These are phyloP conservation scores for Diceros bicornis DNA, from an alignment of 2,797 vertebrate species.

Conservation along the genomic window DNA sequence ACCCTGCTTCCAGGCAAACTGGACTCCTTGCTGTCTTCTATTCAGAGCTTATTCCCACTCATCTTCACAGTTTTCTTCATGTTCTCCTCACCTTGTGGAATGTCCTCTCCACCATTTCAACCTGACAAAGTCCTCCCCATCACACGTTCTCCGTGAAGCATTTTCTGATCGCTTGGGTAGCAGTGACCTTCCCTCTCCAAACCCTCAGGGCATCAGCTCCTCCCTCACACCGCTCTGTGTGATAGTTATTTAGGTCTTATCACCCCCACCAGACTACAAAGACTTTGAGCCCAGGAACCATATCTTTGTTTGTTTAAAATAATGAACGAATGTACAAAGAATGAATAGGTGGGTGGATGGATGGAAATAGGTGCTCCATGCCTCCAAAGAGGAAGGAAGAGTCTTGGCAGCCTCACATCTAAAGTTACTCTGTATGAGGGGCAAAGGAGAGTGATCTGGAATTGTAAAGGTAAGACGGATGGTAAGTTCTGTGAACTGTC, in stretches of 20 bases:
- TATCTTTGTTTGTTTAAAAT: background rate
- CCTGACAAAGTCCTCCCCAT: background rate
- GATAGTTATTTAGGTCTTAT: background rate
- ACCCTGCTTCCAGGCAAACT: background rate
- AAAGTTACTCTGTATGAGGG: background rate
- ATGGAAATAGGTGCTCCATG: background rate
- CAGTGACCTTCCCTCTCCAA: background rate
- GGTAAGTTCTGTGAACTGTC: background rate
- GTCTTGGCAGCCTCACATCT: background rate
- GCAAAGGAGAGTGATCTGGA: background rate
- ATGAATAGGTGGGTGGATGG: background rate
- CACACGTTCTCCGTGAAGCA: background rate
- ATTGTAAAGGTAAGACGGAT: fast-evolving
- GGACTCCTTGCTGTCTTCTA: background rate
- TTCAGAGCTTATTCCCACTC: background rate
- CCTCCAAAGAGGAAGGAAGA: background rate
- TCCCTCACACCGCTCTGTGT: fast-evolving
- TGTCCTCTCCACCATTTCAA: background rate
- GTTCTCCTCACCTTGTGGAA: background rate
- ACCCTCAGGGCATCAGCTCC: fast-evolving
- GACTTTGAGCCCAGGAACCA: background rate
- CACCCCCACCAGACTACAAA: background rate
- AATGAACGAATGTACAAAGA: background rate
- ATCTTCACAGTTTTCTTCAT: background rate
- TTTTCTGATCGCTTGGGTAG: background rate